Evolutionary conservation across 2,113 vertebrate species (phyloP).

Genomic region (Ceuthmochares aereus): DNA sequence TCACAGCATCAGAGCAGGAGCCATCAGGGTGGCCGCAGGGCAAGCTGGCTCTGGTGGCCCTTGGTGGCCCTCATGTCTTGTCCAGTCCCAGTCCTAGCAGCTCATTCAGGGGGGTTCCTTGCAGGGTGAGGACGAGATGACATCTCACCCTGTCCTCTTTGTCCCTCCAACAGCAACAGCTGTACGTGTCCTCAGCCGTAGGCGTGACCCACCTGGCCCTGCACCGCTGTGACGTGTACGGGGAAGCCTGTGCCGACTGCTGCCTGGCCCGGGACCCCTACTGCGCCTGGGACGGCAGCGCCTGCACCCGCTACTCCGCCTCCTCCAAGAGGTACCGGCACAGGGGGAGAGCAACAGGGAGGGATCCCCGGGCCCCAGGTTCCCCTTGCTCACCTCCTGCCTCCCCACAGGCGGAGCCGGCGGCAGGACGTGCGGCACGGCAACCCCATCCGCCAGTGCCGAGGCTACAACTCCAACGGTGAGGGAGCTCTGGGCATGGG

Average conservation of each 20-base stretch:
- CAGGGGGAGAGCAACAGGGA: rapidly evolving
- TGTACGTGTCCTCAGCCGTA: constrained; percentile 90
- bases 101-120: not conserved
- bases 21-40: rapidly evolving
- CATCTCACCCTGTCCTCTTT: not conserved
- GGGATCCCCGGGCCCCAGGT: not conserved
- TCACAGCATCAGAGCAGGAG: not conserved
- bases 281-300: constrained; percentile 97
- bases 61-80: not conserved
- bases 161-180: constrained; percentile 88
- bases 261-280: constrained; percentile 96
- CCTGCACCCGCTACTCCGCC: constrained; percentile 94
- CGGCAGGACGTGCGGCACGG: constrained; percentile 93
- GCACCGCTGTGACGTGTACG: constrained; percentile 94
- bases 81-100: not conserved
- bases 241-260: constrained; percentile 95
- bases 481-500: not conserved
- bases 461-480: constrained; percentile 96
- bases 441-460: constrained; percentile 93
- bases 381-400: not conserved
- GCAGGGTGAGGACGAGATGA: not conserved
- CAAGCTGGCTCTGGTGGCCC: not conserved
- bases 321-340: constrained; percentile 92
- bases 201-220: constrained; percentile 95
- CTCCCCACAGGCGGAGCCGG: constrained; percentile 86